Evolutionary conservation across 1,140 invertebrate species (phyloP), one percentile per base, ranked within the genome.

Genomic region (Drosophila repleta): DNA sequence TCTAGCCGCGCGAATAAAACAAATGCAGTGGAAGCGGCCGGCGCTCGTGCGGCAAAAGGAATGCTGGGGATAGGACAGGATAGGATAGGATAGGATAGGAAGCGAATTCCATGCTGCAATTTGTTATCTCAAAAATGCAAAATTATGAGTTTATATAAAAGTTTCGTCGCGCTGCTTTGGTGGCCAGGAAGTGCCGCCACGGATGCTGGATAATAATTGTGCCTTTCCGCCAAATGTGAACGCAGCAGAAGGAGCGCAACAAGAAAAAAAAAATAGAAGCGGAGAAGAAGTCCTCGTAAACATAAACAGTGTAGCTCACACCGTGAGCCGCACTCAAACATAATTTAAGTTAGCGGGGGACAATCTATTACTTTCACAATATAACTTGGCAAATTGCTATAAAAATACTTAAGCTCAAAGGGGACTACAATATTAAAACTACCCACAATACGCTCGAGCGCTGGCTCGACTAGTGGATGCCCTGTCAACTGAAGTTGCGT

Each of bases 71-170:
- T 46, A 53, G 80, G 76, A 84, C n/a, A n/a, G n/a, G n/a, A n/a
- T n/a, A n/a, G n/a, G n/a, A n/a, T n/a, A n/a, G n/a, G n/a, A n/a
- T n/a, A n/a, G 57, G 4, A 62, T 46, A 53, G 80, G 76, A 84
- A 79, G 79, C 73, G 68, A 79, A 81, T 77, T 79, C 76, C 80
- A 84, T 71, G 76, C 76, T 84, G 81, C 81, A 84, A 84, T 84
- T 84, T 84, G 81, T 84, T 84, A 84, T 84, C 81, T 84, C 80
- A 84, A 84, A 81, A 84, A 84, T 84, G 81, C 81, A 84, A 84
- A 84, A 84, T 84, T 84, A 84, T 84, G 81, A 84, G 81, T 84
- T 84, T 84, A 84, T 84, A 84, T 84, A 84, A 84, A 84, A 84
- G 80, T 84, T 84, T 76, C 78, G 81, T 73, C 80, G 74, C 81